A percentile compares a stretch with the other conserved stretches of the same genome.
Conservation (phyloP, 1,140 invertebrate species). For the Drosophila quadrilineata region DNA sequence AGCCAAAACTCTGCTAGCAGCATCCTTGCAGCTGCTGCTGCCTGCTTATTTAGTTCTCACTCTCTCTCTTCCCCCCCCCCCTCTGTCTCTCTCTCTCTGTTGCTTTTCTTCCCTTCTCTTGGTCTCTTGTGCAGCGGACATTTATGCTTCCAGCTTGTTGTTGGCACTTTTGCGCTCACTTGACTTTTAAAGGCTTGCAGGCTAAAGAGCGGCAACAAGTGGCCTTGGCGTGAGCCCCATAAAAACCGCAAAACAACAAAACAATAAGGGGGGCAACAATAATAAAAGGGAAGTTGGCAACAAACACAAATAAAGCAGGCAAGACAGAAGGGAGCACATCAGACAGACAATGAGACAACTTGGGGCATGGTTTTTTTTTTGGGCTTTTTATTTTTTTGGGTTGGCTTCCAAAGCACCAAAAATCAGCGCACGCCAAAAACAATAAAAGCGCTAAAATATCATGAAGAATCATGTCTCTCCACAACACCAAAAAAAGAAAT, state of each 20-base stretch:
- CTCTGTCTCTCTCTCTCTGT: too few relatives aligned
- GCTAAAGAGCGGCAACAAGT: slow-evolving; percentile 53
- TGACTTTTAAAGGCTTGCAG: slow-evolving; percentile 60
- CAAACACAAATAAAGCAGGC: slow-evolving; percentile 11
- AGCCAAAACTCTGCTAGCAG: too few relatives aligned
- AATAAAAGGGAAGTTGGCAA: slow-evolving; percentile 1
- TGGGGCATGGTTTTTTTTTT: slow-evolving; percentile 11
- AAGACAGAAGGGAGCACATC: slow-evolving; percentile 5
- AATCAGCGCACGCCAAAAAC: slow-evolving; percentile 47
- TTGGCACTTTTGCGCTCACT: slow-evolving; percentile 60
- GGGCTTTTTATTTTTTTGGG: too few relatives aligned
- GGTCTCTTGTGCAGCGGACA: slow-evolving; percentile 34
- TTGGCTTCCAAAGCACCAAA: too few relatives aligned
- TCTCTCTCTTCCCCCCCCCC: too few relatives aligned
- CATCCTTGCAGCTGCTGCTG: too few relatives aligned
- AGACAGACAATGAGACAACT: not conserved
- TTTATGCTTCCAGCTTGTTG: slow-evolving; percentile 15
- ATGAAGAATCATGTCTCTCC: slow-evolving; percentile 69
- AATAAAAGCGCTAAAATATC: slow-evolving; percentile 75
- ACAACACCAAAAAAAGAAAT: slow-evolving; percentile 68
- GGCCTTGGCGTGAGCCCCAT: slow-evolving; percentile 27
- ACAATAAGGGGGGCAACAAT: not conserved
- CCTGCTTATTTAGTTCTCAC: too few relatives aligned
- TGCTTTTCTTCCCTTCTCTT: too few relatives aligned
- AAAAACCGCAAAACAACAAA: not conserved